These are phyloP conservation scores for Chrysolina haemoptera DNA, from an alignment of 2,888 invertebrate species.

Conservation along the genomic window DNA sequence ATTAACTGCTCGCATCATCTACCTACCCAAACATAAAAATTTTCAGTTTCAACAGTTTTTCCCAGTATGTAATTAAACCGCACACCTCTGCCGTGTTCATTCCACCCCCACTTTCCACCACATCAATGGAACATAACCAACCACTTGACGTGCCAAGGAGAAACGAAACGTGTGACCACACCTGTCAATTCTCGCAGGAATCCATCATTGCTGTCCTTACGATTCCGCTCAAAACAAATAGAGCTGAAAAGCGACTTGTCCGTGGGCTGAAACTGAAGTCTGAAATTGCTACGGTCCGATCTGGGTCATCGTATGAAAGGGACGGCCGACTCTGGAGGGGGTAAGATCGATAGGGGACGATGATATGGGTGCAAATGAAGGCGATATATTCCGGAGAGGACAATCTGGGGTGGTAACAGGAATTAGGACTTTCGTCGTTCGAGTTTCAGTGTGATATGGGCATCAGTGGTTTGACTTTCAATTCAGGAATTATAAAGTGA, in stretches of 20 bases:
- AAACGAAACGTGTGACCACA: background rate
- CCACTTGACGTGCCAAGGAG: background rate
- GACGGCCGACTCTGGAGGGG: background rate
- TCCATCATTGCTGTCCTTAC: background rate
- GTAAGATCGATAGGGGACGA: conserved; percentile 19
- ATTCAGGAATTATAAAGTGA: background rate
- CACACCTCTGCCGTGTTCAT: no score
- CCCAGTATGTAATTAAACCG: no score
- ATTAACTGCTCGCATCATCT: no score
- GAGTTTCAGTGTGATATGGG: background rate
- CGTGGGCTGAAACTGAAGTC: conserved; percentile 9
- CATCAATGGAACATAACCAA: no score
- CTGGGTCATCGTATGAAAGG: conserved; percentile 15
- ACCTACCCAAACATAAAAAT: no score
- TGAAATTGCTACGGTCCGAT: conserved; percentile 20
- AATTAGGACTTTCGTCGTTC: conserved; percentile 8
- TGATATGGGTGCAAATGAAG: conserved; percentile 18
- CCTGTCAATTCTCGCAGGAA: conserved; percentile 1
- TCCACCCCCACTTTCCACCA: no score
- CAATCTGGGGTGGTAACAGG: background rate
- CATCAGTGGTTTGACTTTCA: background rate
- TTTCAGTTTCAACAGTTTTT: no score
- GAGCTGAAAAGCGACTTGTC: conserved; percentile 8
- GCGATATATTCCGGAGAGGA: conserved; percentile 17
- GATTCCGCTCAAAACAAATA: conserved; percentile 2